A percentile compares a stretch with the other conserved stretches of the same genome.
Conservation (phyloP, 1,140 invertebrate genomes). For the Adelges cooleyi region DNA sequence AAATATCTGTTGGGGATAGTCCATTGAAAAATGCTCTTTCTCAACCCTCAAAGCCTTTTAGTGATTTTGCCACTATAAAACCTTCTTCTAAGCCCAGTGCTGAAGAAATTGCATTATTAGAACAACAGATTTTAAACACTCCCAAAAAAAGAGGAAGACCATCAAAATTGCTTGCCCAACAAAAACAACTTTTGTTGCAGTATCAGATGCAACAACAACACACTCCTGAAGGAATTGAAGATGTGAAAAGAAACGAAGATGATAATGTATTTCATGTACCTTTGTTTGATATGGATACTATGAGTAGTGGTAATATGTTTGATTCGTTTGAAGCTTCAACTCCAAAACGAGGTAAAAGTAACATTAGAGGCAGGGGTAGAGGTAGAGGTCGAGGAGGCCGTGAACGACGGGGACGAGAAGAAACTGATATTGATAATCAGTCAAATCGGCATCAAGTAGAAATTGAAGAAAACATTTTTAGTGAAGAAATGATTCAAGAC, state of each 20-base stretch:
- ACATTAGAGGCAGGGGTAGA: conserved; percentile 6
- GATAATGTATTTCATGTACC: conserved; percentile 21
- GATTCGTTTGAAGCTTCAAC: conserved; percentile 23
- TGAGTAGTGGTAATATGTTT: background rate
- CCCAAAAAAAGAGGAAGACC: conserved; percentile 30
- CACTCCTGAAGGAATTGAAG: background rate
- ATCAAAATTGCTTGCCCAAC: conserved; percentile 19
- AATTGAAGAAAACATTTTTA: background rate
- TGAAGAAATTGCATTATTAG: conserved; percentile 19
- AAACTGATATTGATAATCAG: background rate
- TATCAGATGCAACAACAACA: conserved; percentile 22
- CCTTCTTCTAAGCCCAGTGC: background rate
- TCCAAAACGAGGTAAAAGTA: conserved; percentile 6
- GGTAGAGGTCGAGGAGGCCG: conserved; percentile 3
- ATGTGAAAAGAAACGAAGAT: background rate
- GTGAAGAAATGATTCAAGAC: conserved; percentile 23
- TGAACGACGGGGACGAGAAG: background rate
- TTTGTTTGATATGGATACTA: conserved; percentile 13
- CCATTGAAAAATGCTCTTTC: conserved; percentile 15
- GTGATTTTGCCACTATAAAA: conserved; percentile 6
- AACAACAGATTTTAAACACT: conserved; percentile 8
- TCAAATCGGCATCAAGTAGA: background rate
- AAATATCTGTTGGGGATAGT: conserved; percentile 6
- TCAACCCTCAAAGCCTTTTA: conserved; percentile 20
- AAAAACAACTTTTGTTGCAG: conserved; percentile 27